These are phyloP conservation scores for Arbacia lixula DNA, from an alignment of 53 echinoderm and acorn worm species.

Conservation along the genomic window DNA sequence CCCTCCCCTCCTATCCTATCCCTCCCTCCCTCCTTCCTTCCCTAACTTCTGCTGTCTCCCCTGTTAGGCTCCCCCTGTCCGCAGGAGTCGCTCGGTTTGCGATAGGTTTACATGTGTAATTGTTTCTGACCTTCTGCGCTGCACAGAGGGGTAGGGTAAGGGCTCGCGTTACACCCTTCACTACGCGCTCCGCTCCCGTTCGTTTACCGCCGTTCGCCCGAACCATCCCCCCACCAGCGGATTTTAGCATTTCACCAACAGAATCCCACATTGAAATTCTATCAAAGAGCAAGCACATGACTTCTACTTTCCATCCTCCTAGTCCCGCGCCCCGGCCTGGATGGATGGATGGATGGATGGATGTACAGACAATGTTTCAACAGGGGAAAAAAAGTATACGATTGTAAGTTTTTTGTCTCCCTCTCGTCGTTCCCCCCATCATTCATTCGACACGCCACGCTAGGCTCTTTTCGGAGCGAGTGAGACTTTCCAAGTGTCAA, in stretches of 20 bases:
- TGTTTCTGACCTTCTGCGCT: conserved; percentile 35
- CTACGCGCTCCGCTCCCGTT: conserved; percentile 40
- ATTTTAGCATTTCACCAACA: conserved; percentile 49
- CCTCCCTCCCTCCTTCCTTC: too few species aligned
- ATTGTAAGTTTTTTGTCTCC: conserved; percentile 4
- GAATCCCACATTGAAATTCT: conserved; percentile 55
- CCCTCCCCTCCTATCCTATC: too few species aligned
- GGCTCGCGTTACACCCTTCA: conserved; percentile 52
- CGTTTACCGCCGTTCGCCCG: conserved; percentile 37
- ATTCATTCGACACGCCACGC: conserved; percentile 58
- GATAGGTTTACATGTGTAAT: conserved; percentile 54
- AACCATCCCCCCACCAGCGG: conserved; percentile 7
- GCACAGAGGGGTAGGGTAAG: background rate
- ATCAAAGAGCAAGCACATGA: conserved; percentile 52
- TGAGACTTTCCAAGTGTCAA: conserved; percentile 58
- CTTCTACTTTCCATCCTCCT: conserved; percentile 10
- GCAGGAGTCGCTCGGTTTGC: conserved; percentile 27
- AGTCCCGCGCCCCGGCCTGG: conserved; percentile 9
- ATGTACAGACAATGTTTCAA: conserved; percentile 53
- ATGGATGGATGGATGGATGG: conserved; percentile 32
- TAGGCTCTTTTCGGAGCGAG: conserved; percentile 48
- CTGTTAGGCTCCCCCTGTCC: background rate
- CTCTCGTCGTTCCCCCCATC: conserved; percentile 3
- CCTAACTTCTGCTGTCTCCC: too few species aligned
- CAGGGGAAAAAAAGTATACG: conserved; percentile 55